Base-by-base conservation (phyloP, 2,797 vertebrate species). In the Pipistrellus pygmaeus region DNA sequence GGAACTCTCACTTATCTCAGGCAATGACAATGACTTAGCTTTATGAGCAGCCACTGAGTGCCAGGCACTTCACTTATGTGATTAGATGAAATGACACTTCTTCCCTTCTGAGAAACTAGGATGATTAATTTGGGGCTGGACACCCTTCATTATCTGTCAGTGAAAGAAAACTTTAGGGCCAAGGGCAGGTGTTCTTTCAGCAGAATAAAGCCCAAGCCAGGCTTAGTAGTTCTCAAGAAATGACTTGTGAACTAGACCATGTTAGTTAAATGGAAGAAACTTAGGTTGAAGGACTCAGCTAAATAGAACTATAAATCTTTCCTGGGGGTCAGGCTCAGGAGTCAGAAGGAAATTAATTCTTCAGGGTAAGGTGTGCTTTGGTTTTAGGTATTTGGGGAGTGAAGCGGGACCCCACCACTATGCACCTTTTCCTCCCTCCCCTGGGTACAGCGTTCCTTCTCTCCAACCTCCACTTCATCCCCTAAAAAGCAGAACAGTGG, bases 161-260 rank as follows among this genome's bases (percentile, higher is more conserved):
- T 9, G 35, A 68, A 83, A 66, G 57, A 53, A 73, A 78, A 51
- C 48, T 41, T 75, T 5, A 1, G 68, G 35, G 15, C 15, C 8
- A 3, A 51, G 12, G 6, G 51, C 44, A 38, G 15, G 2, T 41
- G 3, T 41, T 57, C 18, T 85, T 55, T 78, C 6, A 53, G 85
- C 69, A 77, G 75, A 46, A 73, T 21, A 55, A 73, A 78, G 21
- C 35, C 66, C 57, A 25, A 46, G 14, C 20, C 30, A 55, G 81
- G 23, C 66, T 73, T 57, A 53, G 62, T 30, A 18, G 41, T 57
- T 77, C 57, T 84, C 25, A 57, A n/a, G 66, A 96, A 68, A 51
- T 14, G 25, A 72, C 6, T 68, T 46, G 13, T 32, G 64, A 82
- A 77, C 53, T 9, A 83, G 76, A 55, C 13, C 6, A 48, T 3